Evolutionary conservation across 2,888 invertebrate species (phyloP), one percentile per base, ranked within the genome.

Genomic region (Archaeoteleia sp.): DNA sequence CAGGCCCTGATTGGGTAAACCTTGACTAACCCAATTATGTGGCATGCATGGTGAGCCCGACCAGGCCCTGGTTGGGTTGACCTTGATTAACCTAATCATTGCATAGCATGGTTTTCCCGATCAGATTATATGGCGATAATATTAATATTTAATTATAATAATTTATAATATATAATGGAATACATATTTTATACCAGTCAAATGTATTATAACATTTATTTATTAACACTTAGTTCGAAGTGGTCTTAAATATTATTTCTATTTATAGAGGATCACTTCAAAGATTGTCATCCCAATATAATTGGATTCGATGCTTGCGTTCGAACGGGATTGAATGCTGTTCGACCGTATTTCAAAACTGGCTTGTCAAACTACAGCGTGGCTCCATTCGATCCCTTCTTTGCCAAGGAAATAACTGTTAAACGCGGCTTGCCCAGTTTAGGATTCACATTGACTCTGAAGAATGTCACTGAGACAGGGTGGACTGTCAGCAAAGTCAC

Each of bases 351-450:
- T 82, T 93, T 93, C 82, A 90, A 91, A 85, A 87, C 89, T 75
- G 94, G 94, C 60, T 87, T 94, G 37, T 89, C 93, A 0, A 90
- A 91, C 74, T 89, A 92, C 82, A 90, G 91, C 25, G 88, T 95
- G 1, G 88, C 88, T 0, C 89, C 94, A 0, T 93, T 94, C 78
- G 95, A 95, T 85, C 95, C 95, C 0, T 93, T 94, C 82, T 90
- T 88, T 74, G 91, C 92, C 0, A 86, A 87, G 7, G 91, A 91
- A 78, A 88, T 94, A 13, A 88, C 88, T 27, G 90, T 91, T 71
- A 85, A 86, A 27, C 88, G 92, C 0, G 90, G 90, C 4, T 87
- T 90, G 39, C 87, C 88, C 2, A 88, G 91, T 46, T 86, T 92
- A 34, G 91, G 91, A 25, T 93, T 93, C 80, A 90, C 89, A 23